These are phyloP conservation scores for Oryzias sinensis DNA, from an alignment of 2,797 vertebrate genomes.

Conservation along the genomic window DNA sequence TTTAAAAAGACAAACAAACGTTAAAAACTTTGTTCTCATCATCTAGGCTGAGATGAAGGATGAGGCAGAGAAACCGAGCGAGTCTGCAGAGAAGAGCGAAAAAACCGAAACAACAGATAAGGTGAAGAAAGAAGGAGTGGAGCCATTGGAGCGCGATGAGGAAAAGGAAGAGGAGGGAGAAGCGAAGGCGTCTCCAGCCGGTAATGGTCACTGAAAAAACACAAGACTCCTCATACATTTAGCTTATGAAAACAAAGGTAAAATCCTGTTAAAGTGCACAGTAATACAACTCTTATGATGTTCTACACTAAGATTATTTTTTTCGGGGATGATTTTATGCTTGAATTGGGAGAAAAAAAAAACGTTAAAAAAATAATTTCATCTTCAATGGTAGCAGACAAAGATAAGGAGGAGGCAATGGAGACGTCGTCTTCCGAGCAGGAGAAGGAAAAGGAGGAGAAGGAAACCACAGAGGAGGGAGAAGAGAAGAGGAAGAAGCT, in stretches of 20 bases:
- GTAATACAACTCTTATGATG: neutral
- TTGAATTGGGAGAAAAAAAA: neutral
- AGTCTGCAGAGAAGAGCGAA: constrained; percentile 79
- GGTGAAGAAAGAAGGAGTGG: constrained; percentile 74
- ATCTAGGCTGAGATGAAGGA: constrained; percentile 78
- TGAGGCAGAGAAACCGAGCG: constrained; percentile 77
- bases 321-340: neutral
- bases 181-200: constrained; percentile 58
- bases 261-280: neutral
- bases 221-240: neutral
- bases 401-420: constrained; percentile 87
- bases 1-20: no score
- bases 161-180: constrained; percentile 66
- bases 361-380: neutral
- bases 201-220: constrained; percentile 25
- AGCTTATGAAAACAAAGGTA: neutral
- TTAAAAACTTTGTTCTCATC: neutral
- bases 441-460: constrained; percentile 82
- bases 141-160: constrained; percentile 65
- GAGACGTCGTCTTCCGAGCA: constrained; percentile 81
- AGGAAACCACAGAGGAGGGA: constrained; percentile 79
- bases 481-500: constrained; percentile 87
- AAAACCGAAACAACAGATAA: constrained; percentile 69
- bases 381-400: constrained; percentile 53
- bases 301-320: no score